Percentiles rank a stretch among this genome's conserved stretches.
Evolutionary conservation across 2,888 invertebrate species (phyloP).

Genomic region (Andrena bicolor): DNA sequence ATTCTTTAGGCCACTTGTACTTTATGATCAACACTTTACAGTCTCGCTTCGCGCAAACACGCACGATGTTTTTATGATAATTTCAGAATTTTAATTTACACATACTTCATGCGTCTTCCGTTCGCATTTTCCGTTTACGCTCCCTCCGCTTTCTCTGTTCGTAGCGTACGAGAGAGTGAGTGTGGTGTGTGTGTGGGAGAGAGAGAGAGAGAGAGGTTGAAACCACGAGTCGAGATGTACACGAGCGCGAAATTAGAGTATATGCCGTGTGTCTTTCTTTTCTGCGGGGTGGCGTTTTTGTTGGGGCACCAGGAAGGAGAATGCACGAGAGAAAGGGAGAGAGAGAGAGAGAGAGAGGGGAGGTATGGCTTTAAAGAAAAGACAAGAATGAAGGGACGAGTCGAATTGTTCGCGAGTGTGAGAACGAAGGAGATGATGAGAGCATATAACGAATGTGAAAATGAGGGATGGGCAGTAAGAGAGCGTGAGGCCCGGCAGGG

Average conservation of each 20-base stretch:
- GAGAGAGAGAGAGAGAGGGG: conserved; percentile 10
- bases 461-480: conserved; percentile 48
- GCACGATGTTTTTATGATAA: neutral
- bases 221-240: conserved; percentile 8
- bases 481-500: conserved; percentile 64
- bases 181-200: neutral
- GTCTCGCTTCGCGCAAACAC: conserved; percentile 18
- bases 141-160: conserved; percentile 49
- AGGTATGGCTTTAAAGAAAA: conserved; percentile 4
- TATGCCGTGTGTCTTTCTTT: conserved; percentile 63
- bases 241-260: conserved; percentile 22
- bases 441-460: conserved; percentile 27
- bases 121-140: conserved; percentile 40
- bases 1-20: no score
- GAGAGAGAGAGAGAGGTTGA: neutral
- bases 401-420: conserved; percentile 24
- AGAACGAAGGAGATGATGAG: conserved; percentile 2
- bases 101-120: conserved; percentile 44
- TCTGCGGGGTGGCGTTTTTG: conserved; percentile 39
- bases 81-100: neutral
- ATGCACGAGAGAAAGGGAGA: conserved; percentile 23
- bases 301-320: conserved; percentile 58
- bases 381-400: neutral
- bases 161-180: conserved; percentile 1
- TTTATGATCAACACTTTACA: neutral